phyloP scores from a whole-genome alignment of 2,888 invertebrate genomes.

The Branchellion lobata region DNA sequence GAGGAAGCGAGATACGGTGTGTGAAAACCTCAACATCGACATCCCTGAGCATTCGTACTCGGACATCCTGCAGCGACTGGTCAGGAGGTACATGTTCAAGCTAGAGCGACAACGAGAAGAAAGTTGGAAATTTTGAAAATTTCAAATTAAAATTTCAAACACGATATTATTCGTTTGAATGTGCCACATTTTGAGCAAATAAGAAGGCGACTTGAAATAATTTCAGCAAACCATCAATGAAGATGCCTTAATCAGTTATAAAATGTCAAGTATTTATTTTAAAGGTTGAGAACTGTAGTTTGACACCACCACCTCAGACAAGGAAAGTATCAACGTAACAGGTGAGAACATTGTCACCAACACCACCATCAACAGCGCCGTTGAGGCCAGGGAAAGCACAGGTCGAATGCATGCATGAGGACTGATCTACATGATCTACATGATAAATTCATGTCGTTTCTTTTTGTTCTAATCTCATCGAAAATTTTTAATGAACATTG shows the following conservation, averaged over 20 bases:
- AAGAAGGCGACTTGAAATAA: not conserved
- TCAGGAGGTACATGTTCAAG: conserved; percentile 61
- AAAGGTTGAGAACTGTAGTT: too few species aligned
- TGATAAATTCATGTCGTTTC: too few species aligned
- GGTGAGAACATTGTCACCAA: conserved; percentile 44
- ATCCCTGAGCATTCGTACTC: conserved; percentile 58
- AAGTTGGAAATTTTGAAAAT: conserved; percentile 52
- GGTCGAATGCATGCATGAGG: not conserved
- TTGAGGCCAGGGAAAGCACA: conserved; percentile 10
- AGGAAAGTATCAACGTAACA: conserved; percentile 45
- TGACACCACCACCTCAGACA: too few species aligned
- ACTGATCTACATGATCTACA: not conserved
- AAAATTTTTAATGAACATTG: too few species aligned
- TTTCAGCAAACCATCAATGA: too few species aligned
- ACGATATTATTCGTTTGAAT: conserved; percentile 1
- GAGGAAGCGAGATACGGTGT: conserved; percentile 58
- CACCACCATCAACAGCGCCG: conserved; percentile 39
- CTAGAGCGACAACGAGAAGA: conserved; percentile 61
- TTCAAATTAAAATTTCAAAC: not conserved
- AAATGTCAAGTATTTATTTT: too few species aligned
- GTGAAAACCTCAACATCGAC: conserved; percentile 51
- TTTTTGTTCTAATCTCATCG: too few species aligned
- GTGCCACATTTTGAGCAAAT: not conserved
- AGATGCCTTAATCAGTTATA: too few species aligned
- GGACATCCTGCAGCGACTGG: conserved; percentile 61